A percentile compares a stretch with the other conserved stretches of the same genome.
phyloP scores from a whole-genome alignment of 2,113 vertebrate species.

The Falcunculus frontatus region DNA sequence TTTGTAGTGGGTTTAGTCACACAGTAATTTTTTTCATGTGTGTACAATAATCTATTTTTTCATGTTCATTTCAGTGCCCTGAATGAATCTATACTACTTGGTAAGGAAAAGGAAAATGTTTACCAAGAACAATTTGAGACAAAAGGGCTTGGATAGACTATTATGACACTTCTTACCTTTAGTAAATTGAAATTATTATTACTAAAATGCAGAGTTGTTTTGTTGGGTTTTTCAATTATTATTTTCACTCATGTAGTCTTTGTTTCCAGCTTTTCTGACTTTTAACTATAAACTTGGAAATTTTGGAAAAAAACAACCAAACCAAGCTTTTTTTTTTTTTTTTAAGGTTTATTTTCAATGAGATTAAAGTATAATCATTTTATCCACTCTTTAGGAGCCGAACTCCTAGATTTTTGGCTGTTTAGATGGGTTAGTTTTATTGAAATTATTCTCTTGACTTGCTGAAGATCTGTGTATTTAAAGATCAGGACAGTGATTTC shows the following conservation, averaged over 20 bases:
- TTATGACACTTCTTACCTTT: background rate
- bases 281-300: background rate
- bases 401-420: background rate
- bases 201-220: background rate
- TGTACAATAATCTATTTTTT: background rate
- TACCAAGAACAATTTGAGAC: background rate
- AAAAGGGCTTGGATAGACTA: background rate
- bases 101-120: background rate
- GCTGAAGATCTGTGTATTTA: background rate
- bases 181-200: background rate
- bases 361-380: background rate
- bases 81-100: background rate
- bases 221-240: background rate
- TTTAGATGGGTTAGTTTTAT: background rate
- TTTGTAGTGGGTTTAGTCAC: background rate
- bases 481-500: background rate
- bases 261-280: background rate
- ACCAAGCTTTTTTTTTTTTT: background rate
- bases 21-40: background rate
- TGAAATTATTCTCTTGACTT: background rate
- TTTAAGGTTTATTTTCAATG: background rate
- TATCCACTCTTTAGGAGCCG: background rate
- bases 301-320: fast-evolving
- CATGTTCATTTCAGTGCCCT: background rate
- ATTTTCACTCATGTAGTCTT: background rate